Conservation (phyloP, 2,888 invertebrate genomes). For the Odontothrips loti region DNA sequence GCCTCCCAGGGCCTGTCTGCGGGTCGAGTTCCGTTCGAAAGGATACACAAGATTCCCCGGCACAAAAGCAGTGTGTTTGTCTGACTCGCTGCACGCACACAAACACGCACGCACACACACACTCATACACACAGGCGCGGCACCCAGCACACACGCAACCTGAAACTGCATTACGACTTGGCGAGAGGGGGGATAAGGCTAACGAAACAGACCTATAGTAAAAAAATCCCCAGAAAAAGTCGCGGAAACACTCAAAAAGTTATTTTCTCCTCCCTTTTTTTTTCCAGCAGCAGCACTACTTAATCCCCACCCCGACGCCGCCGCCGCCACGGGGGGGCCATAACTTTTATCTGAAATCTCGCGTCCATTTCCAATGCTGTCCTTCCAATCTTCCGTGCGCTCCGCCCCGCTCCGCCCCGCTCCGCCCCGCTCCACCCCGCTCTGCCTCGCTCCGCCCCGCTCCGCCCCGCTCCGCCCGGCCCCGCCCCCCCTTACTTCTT, state of each 20-base stretch:
- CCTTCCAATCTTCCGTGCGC: too few species aligned
- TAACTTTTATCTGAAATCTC: conserved; percentile 12
- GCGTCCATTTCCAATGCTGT: not conserved
- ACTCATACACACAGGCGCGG: not conserved
- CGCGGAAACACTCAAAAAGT: too few species aligned
- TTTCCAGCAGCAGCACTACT: not conserved
- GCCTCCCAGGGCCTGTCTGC: too few species aligned
- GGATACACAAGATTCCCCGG: too few species aligned
- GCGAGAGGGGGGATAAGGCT: too few species aligned
- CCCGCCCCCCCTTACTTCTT: not conserved
- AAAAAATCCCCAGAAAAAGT: too few species aligned
- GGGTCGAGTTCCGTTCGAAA: too few species aligned
- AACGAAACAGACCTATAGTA: too few species aligned
- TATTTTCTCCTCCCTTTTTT: too few species aligned
- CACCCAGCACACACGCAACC: not conserved
- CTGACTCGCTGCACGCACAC: not conserved
- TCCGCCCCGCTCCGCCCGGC: not conserved
- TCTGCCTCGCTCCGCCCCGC: not conserved
- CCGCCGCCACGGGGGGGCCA: not conserved
- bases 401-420: not conserved
- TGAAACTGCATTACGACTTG: too few species aligned
- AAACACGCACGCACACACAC: not conserved
- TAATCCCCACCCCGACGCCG: not conserved
- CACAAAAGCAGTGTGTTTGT: too few species aligned
- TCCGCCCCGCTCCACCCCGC: not conserved